Conservation (phyloP, 92 coral and sea anemone genomes). For the Palythoa caribaeorum region DNA sequence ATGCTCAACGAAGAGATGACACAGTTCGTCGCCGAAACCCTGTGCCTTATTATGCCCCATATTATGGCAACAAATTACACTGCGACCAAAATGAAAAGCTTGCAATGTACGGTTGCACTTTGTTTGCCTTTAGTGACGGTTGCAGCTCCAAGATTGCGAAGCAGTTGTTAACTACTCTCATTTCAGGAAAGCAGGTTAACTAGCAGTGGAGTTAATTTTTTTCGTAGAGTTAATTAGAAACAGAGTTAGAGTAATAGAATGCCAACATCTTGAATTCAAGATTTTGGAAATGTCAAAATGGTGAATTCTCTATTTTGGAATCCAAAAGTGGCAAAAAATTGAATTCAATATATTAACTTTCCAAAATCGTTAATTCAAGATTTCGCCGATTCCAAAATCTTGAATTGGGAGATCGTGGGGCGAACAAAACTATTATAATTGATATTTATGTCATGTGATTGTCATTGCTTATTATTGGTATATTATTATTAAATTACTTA, state of each 20-base stretch:
- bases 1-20: constrained; percentile 47
- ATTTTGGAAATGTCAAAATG: too few relatives aligned
- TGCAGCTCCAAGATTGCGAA: constrained; percentile 43
- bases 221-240: too few relatives aligned
- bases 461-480: too few relatives aligned
- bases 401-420: neutral
- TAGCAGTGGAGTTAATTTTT: too few relatives aligned
- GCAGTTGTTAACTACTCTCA: constrained; percentile 41
- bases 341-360: too few relatives aligned
- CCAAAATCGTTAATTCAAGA: too few relatives aligned
- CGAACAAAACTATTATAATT: neutral
- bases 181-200: constrained; percentile 45
- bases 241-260: too few relatives aligned
- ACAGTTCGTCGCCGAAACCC: constrained; percentile 52
- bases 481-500: too few relatives aligned
- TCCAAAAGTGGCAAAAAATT: too few relatives aligned
- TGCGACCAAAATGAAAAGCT: constrained; percentile 53
- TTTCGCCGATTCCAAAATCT: neutral
- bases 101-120: constrained; percentile 46
- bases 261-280: too few relatives aligned
- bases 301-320: too few relatives aligned
- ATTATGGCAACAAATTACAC: constrained; percentile 49
- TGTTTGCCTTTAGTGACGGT: constrained; percentile 44
- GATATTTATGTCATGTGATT: neutral
- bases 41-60: constrained; percentile 44